Evolutionary conservation across 2,888 invertebrate genomes (phyloP).

Genomic region (Drosophila emarginata): DNA sequence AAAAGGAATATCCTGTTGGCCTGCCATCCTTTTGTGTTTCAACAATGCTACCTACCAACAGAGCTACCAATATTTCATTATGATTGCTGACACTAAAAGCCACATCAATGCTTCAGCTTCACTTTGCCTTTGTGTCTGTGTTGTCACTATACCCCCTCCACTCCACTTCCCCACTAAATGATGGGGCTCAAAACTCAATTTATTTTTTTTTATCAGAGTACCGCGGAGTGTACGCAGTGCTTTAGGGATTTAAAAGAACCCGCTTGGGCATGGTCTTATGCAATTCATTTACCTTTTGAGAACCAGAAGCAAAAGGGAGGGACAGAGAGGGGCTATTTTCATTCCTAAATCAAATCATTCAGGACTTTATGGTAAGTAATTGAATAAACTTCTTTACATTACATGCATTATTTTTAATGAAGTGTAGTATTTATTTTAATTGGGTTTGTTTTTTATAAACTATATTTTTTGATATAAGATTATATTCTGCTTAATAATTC

Average conservation of each 20-base stretch:
- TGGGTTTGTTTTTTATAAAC: too few relatives aligned
- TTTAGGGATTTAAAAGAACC: conserved; percentile 42
- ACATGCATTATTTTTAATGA: too few relatives aligned
- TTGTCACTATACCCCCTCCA: background rate
- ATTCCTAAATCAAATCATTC: background rate
- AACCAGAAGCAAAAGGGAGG: conserved; percentile 10
- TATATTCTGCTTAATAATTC: too few relatives aligned
- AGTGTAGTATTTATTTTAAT: too few relatives aligned
- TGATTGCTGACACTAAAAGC: conserved; percentile 68
- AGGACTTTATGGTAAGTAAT: too few relatives aligned
- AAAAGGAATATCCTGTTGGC: conserved; percentile 44
- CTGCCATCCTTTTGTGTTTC: conserved; percentile 33
- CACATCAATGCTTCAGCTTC: conserved; percentile 53
- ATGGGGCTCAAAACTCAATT: conserved; percentile 65
- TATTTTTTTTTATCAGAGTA: conserved; percentile 52
- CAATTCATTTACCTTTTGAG: conserved; percentile 41
- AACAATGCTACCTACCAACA: conserved; percentile 21
- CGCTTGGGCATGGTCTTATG: conserved; percentile 13
- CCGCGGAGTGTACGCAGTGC: conserved; percentile 25
- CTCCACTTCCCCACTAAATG: conserved; percentile 15
- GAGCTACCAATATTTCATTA: conserved; percentile 62
- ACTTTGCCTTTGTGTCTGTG: conserved; percentile 35
- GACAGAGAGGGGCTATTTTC: background rate
- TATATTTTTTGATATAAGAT: too few relatives aligned
- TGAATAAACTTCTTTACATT: too few relatives aligned